These are phyloP conservation scores for Drosophila dives DNA, from an alignment of 2,888 invertebrate genomes.

Conservation along the genomic window DNA sequence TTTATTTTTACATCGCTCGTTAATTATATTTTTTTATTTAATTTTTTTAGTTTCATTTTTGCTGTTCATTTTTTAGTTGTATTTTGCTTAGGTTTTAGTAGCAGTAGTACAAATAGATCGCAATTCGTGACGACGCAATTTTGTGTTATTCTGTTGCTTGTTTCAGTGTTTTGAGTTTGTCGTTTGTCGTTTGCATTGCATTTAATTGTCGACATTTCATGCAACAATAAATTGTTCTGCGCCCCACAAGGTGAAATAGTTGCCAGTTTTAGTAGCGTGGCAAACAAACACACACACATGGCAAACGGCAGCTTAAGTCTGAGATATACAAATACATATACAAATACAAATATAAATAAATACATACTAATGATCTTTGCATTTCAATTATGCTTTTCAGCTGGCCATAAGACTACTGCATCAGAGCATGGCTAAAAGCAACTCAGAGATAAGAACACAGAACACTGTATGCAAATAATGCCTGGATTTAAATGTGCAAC, in stretches of 20 bases:
- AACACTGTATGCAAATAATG: conserved; percentile 38
- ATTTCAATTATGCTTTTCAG: conserved; percentile 39
- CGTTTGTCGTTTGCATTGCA: conserved; percentile 66
- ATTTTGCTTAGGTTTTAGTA: conserved; percentile 6
- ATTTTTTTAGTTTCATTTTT: conserved; percentile 13
- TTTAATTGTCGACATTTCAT: conserved; percentile 76
- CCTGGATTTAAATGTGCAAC: conserved; percentile 41
- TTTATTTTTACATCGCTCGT: conserved; percentile 76
- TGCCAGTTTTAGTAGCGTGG: conserved; percentile 12
- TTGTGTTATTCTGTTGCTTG: conserved; percentile 26
- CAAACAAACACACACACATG: not conserved
- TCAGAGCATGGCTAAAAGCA: conserved; percentile 11
- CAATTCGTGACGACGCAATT: conserved; percentile 70
- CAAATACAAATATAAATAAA: not conserved
- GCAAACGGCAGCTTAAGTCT: conserved; percentile 9
- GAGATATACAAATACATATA: not conserved
- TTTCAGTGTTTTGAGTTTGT: conserved; percentile 37
- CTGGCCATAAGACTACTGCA: conserved; percentile 11
- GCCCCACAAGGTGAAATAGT: conserved; percentile 62
- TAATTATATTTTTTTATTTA: conserved; percentile 31
- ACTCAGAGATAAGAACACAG: conserved; percentile 23
- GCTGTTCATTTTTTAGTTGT: conserved; percentile 6
- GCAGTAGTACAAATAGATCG: conserved; percentile 43
- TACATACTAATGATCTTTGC: conserved; percentile 35
- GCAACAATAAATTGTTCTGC: conserved; percentile 68